A percentile compares a stretch with the other conserved stretches of the same genome.
phyloP scores from a whole-genome alignment of 2,888 invertebrate genomes.

The Leptinotarsa peninsularis region DNA sequence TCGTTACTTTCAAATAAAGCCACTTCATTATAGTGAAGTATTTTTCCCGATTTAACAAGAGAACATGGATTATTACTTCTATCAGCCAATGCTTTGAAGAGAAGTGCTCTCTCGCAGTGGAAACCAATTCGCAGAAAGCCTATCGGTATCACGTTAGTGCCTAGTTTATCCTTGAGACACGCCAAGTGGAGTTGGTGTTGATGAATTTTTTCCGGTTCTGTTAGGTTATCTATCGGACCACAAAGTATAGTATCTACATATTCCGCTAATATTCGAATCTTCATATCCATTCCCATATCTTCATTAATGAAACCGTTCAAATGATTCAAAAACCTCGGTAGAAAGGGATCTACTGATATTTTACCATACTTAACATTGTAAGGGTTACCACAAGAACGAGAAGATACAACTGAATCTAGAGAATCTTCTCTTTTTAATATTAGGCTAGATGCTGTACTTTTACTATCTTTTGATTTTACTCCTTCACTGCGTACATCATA shows the following conservation, averaged over 20 bases:
- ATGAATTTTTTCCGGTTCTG: slow-evolving; percentile 52
- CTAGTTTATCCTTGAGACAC: slow-evolving; percentile 57
- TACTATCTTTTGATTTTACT: not conserved
- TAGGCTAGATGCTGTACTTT: not conserved
- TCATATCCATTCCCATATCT: slow-evolving; percentile 40
- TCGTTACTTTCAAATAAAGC: slow-evolving; percentile 46
- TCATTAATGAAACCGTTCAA: slow-evolving; percentile 47
- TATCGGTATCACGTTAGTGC: slow-evolving; percentile 68
- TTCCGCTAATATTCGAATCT: slow-evolving; percentile 54
- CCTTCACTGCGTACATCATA: slow-evolving; percentile 29
- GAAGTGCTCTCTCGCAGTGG: slow-evolving; percentile 68
- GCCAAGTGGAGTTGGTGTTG: slow-evolving; percentile 55
- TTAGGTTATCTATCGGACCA: slow-evolving; percentile 50
- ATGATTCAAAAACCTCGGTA: slow-evolving; percentile 52
- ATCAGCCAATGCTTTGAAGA: slow-evolving; percentile 68
- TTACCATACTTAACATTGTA: slow-evolving; percentile 50
- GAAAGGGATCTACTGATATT: slow-evolving; percentile 53
- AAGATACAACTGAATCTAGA: not conserved
- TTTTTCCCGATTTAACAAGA: slow-evolving; percentile 61
- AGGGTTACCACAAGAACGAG: not conserved
- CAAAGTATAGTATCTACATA: slow-evolving; percentile 56
- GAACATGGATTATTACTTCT: slow-evolving; percentile 66
- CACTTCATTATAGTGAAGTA: slow-evolving; percentile 64
- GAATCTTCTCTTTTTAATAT: not conserved
- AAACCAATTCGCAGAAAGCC: slow-evolving; percentile 67